Evolutionary conservation across 2,888 invertebrate genomes (phyloP), one percentile per base, ranked within the genome.

Genomic region (Cephonodes hylas): DNA sequence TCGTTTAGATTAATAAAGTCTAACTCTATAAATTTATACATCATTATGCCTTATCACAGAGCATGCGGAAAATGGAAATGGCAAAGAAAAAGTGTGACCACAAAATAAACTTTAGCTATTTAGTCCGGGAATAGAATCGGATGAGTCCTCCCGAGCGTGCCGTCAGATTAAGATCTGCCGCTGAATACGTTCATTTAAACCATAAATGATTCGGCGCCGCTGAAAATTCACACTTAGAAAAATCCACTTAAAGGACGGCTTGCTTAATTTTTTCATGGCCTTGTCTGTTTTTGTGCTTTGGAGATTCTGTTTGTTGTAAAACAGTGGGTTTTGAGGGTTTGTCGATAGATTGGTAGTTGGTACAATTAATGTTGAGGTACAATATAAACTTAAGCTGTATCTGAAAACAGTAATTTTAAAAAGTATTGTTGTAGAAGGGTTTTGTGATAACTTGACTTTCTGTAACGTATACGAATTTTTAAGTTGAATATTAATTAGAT

Each of bases 101-200:
- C 86, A 84, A 83, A 88, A 83, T 88, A 85, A 89, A 85, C 82
- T 80, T 76, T 78, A 53, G 79, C 84, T 85, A 82, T 84, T 88
- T 88, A 85, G 81, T 81, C 81, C 76, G 75, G 77, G 79, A 86
- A 85, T 85, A 83, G 84, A 84, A 84, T 85, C 83, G 79, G 82
- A 84, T 80, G 85, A 84, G 79, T 73, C 78, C 85, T 80, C 83
- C 83, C 84, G 83, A 82, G 83, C 83, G 84, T 79, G 77, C 79
- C 72, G 68, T 66, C 74, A 80, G 89, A 90, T 90, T 86, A 86
- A 77, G 82, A 89, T 88, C 89, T 81, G 76, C 27, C 53, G 27
- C 78, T 81, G 81, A 83, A 83, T 85, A 79, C 85, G 83, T 81
- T 83, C 84, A 81, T 86, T 89, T 84, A 78, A 80, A 85, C 79